A percentile compares a stretch with the other conserved stretches of the same genome.
These are phyloP conservation scores for Xestoiulus laeticollis DNA, from an alignment of 2,888 invertebrate genomes.

Conservation along the genomic window DNA sequence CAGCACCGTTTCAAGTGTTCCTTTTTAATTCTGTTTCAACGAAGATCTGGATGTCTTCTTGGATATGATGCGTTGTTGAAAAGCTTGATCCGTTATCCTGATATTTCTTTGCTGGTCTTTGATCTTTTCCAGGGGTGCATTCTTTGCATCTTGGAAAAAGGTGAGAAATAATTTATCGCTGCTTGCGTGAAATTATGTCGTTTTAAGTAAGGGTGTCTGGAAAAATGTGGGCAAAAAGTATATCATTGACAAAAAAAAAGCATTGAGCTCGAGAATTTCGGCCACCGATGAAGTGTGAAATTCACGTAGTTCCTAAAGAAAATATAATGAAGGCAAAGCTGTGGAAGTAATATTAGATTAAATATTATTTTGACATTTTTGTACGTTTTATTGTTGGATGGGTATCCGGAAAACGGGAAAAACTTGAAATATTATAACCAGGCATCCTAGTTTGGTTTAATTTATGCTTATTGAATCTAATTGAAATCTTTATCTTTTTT, in stretches of 20 bases:
- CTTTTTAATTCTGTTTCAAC: background rate
- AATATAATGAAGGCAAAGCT: too few species aligned
- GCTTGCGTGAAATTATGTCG: background rate
- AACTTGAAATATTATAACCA: too few species aligned
- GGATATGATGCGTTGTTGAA: background rate
- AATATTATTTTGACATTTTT: too few species aligned
- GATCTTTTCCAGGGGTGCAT: constrained; percentile 41
- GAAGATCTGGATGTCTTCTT: constrained; percentile 15
- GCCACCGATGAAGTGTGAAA: too few species aligned
- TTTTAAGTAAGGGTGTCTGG: background rate
- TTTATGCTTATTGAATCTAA: background rate
- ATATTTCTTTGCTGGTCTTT: constrained; percentile 36
- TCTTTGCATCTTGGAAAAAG: constrained; percentile 16
- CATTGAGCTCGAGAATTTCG: too few species aligned
- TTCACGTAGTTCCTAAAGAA: too few species aligned
- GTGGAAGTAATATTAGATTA: too few species aligned
- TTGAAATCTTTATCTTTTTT: background rate
- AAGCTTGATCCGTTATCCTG: background rate
- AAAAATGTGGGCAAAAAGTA: background rate
- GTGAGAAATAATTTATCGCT: background rate
- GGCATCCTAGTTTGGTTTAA: background rate
- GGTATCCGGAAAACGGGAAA: too few species aligned
- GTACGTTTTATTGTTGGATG: too few species aligned
- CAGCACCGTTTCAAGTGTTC: background rate
- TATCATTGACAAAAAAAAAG: background rate